Evolutionary conservation across 2,797 vertebrate genomes (phyloP).

Genomic region (Morelia viridis): DNA sequence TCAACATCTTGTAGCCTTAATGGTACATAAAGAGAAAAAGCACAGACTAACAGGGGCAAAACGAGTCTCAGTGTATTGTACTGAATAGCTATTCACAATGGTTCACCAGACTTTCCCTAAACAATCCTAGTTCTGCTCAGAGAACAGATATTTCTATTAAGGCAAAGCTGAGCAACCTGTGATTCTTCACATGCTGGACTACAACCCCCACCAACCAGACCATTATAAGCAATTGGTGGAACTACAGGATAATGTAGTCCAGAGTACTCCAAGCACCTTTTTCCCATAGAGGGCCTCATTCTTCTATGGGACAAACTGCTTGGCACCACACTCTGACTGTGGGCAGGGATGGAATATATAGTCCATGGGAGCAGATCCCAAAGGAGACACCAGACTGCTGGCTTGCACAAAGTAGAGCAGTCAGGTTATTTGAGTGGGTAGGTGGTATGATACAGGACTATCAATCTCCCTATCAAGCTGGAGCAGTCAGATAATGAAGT

Average conservation of each 20-base stretch:
- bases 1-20: background rate
- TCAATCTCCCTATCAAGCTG: too few relatives aligned
- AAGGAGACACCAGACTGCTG: too few relatives aligned
- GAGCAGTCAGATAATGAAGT: too few relatives aligned
- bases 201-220: background rate
- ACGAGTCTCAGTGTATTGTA: background rate
- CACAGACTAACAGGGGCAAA: background rate
- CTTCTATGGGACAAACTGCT: background rate
- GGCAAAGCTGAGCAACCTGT: background rate
- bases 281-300: background rate
- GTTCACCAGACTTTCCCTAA: background rate
- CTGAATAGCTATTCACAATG: background rate
- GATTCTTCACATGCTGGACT: background rate
- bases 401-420: too few relatives aligned
- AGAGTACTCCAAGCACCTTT: background rate
- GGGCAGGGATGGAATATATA: background rate
- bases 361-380: background rate
- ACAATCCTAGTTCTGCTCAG: background rate
- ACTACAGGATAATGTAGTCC: background rate
- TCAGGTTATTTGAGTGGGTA: too few relatives aligned
- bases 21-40: background rate
- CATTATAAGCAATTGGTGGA: background rate
- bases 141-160: background rate
- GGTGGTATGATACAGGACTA: too few relatives aligned
- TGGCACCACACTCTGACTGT: background rate